A percentile compares a stretch with the other conserved stretches of the same genome.
phyloP scores from a whole-genome alignment of 92 coral and sea anemone species.

The Diadumene lineata region DNA sequence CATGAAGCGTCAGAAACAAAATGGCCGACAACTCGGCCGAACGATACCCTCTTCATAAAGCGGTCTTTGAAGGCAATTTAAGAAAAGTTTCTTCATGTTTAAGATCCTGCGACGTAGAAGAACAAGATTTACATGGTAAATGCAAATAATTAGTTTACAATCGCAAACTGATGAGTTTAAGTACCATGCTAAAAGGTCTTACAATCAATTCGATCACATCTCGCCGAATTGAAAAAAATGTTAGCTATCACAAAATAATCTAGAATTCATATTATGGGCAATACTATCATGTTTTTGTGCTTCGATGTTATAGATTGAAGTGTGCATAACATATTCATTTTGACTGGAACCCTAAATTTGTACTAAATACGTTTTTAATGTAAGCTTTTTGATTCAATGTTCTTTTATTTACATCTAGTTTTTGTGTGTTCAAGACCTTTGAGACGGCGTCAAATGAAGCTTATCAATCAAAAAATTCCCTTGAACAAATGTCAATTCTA shows the following conservation, averaged over 20 bases:
- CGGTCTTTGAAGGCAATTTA: conserved; percentile 94
- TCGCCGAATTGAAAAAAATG: too few relatives aligned
- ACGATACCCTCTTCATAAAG: conserved; percentile 89
- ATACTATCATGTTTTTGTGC: too few relatives aligned
- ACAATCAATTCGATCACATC: too few relatives aligned
- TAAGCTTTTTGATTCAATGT: not conserved
- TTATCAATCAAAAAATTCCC: not conserved
- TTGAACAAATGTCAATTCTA: not conserved
- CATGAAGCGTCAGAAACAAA: conserved; percentile 13
- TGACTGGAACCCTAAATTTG: too few relatives aligned
- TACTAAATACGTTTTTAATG: not conserved
- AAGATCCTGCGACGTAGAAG: conserved; percentile 73
- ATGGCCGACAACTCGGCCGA: conserved; percentile 50
- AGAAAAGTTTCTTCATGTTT: conserved; percentile 84
- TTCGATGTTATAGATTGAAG: too few relatives aligned
- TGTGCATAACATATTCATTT: too few relatives aligned
- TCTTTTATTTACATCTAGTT: not conserved
- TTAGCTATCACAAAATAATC: too few relatives aligned
- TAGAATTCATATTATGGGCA: too few relatives aligned
- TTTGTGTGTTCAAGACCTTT: too few relatives aligned
- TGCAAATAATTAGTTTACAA: not conserved
- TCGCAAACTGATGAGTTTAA: not conserved
- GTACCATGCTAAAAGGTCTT: too few relatives aligned
- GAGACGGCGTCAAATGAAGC: too few relatives aligned
- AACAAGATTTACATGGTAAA: conserved; percentile 89